A percentile compares a stretch with the other conserved stretches of the same genome.
Conservation (phyloP, 2,113 vertebrate genomes). For the Mobula birostris region DNA sequence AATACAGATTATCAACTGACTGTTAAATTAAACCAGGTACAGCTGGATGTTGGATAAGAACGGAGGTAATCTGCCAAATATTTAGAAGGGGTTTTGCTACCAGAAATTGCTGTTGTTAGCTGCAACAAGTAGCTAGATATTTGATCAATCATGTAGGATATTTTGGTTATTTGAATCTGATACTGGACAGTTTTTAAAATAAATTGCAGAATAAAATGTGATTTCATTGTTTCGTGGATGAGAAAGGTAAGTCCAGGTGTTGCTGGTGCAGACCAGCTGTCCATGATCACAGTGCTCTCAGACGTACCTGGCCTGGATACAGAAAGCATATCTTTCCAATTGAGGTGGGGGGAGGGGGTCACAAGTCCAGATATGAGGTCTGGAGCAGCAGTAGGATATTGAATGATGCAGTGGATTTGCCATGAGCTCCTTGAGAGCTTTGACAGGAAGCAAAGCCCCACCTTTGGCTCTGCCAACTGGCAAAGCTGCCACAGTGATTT, state of each 20-base stretch:
- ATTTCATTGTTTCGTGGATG: neutral
- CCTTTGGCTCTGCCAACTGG: too few relatives aligned
- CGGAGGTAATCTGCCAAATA: neutral
- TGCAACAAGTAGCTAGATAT: neutral
- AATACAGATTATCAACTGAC: neutral
- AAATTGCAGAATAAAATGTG: neutral
- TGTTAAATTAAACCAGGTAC: neutral
- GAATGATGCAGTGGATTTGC: too few relatives aligned
- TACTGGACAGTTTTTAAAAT: neutral
- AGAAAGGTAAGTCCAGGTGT: neutral
- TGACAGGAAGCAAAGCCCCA: too few relatives aligned
- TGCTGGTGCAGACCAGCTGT: too few relatives aligned
- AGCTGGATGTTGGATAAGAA: neutral
- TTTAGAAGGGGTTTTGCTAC: neutral
- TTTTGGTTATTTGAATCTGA: neutral
- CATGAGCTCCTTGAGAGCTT: too few relatives aligned
- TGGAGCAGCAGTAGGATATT: too few relatives aligned
- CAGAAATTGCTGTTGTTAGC: neutral
- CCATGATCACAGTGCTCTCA: too few relatives aligned
- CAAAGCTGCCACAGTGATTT: too few relatives aligned
- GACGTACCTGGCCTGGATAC: too few relatives aligned
- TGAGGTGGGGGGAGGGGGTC: too few relatives aligned
- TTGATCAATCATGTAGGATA: neutral
- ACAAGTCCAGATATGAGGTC: too few relatives aligned
- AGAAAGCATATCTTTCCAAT: too few relatives aligned